These are phyloP conservation scores for Ceriagrion tenellum DNA, from an alignment of 2,888 invertebrate species.

Conservation along the genomic window DNA sequence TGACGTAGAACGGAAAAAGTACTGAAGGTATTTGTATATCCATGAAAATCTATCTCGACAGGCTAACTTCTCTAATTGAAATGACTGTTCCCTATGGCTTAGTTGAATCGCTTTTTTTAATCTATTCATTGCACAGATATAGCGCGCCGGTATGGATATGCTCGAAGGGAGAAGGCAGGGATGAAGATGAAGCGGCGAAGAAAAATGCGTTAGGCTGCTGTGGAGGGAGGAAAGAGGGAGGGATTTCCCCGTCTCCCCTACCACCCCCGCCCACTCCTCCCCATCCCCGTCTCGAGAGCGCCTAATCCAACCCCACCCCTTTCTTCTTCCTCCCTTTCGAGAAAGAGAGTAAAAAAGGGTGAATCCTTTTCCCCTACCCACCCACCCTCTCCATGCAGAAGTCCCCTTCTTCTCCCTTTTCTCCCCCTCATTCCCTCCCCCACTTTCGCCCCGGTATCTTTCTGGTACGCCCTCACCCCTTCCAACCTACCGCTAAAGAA, in stretches of 20 bases:
- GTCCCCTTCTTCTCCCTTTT: neutral
- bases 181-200: neutral
- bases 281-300: neutral
- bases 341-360: neutral
- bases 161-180: neutral
- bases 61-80: too few relatives aligned
- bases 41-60: too few relatives aligned
- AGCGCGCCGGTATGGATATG: too few relatives aligned
- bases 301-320: conserved; percentile 13
- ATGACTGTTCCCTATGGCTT: too few relatives aligned
- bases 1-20: too few relatives aligned
- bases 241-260: neutral
- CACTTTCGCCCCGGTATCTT: neutral
- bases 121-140: too few relatives aligned
- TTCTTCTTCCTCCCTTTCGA: neutral
- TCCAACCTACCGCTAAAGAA: neutral
- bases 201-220: neutral
- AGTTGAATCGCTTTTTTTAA: too few relatives aligned
- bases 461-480: neutral
- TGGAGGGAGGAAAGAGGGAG: neutral
- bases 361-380: neutral
- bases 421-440: neutral
- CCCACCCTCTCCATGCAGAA: neutral
- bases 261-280: neutral
- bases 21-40: too few relatives aligned